phyloP scores from a whole-genome alignment of 2,113 vertebrate species.

The human region DNA sequence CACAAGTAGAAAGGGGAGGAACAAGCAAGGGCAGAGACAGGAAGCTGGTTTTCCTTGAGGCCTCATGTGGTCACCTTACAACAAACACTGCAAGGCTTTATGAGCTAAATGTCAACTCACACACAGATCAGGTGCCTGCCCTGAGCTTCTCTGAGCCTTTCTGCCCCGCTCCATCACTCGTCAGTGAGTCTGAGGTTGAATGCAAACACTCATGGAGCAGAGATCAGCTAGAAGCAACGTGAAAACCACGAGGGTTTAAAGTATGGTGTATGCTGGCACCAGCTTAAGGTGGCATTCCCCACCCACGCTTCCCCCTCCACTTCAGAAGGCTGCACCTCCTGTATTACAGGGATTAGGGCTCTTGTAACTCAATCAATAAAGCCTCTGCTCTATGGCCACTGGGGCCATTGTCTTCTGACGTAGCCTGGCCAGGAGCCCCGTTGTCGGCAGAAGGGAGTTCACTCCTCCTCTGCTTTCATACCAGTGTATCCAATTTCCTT shows the following conservation, averaged over 20 bases:
- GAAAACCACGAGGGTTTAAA: neutral
- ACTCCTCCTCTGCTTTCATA: constrained; percentile 95
- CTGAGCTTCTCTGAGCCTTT: neutral
- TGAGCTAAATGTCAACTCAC: neutral
- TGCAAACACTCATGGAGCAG: rapidly evolving
- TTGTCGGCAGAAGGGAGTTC: constrained; percentile 96
- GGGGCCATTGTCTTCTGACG: constrained; percentile 92
- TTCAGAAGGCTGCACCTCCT: too few relatives aligned
- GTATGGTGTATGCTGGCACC: neutral
- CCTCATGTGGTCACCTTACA: too few relatives aligned
- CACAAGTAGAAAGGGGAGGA: too few relatives aligned
- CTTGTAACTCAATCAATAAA: rapidly evolving
- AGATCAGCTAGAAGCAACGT: neutral
- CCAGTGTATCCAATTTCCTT: constrained; percentile 99
- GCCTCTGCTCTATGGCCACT: constrained; percentile 82
- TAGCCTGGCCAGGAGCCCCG: constrained; percentile 92
- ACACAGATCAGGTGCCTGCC: neutral
- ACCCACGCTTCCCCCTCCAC: too few relatives aligned
- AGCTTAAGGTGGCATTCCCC: neutral
- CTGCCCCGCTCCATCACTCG: neutral
- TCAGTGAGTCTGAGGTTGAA: neutral
- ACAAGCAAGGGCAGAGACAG: neutral
- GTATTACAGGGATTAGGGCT: neutral
- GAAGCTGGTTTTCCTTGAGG: neutral
- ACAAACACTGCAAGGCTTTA: neutral